Percentiles rank a stretch among this genome's conserved stretches.
Conservation (phyloP, 2,113 vertebrate species). For the Sapayoa aenigma region DNA sequence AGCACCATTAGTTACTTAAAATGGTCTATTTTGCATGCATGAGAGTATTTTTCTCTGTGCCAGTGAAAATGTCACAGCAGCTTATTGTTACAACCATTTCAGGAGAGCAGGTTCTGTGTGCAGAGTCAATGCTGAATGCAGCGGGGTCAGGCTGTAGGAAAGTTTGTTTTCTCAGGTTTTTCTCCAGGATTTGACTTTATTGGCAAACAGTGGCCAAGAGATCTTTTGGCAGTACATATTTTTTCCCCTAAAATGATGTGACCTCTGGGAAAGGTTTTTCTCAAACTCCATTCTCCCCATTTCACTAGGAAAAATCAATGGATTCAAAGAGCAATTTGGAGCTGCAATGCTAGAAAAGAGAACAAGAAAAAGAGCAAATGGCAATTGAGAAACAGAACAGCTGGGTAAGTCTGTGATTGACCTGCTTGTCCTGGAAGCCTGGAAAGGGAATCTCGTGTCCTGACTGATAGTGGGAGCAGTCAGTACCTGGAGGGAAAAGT, state of each 20-base stretch:
- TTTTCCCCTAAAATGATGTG: not conserved
- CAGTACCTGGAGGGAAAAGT: not conserved
- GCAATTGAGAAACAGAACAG: not conserved
- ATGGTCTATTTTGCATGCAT: not conserved
- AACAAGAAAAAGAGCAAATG: not conserved
- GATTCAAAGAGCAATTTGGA: not conserved
- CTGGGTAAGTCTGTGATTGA: not conserved
- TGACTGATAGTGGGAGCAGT: not conserved
- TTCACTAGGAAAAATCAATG: not conserved
- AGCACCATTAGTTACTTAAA: not conserved
- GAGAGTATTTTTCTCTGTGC: not conserved
- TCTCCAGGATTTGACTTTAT: not conserved
- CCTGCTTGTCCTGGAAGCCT: not conserved
- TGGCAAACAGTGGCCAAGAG: not conserved
- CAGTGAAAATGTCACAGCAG: not conserved
- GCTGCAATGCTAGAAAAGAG: not conserved
- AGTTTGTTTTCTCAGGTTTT: not conserved
- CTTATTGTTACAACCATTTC: not conserved
- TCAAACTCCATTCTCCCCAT: not conserved
- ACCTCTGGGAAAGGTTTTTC: not conserved
- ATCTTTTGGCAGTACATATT: not conserved
- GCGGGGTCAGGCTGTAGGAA: not conserved
- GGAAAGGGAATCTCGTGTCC: not conserved
- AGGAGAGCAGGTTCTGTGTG: not conserved
- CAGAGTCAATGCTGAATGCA: not conserved